Evolutionary conservation across 2,888 invertebrate species (phyloP), one percentile per base, ranked within the genome.

Genomic region (Malacosoma neustria): DNA sequence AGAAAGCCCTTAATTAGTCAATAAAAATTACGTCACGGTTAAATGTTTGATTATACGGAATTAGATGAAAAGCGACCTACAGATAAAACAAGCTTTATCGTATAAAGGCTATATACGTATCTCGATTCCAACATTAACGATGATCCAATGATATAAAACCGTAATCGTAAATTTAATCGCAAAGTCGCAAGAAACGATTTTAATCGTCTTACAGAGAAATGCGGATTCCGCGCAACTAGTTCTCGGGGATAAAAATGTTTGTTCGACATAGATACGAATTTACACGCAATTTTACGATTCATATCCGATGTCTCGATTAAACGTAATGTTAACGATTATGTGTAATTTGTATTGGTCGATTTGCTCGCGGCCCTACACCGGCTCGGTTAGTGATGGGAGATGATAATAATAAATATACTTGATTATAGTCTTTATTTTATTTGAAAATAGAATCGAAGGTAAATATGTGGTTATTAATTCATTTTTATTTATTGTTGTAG

Each of bases 181-280:
- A 48, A 47, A 36, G 48, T 50, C 41, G 39, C 49, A 44, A 37
- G 47, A 49, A 46, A 46, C 45, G 47, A 52, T 50, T 51, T 47
- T 47, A 50, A 57, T 53, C 45, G 49, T 46, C 49, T 46, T 51
- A 69, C 61, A 50, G 57, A 57, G 76, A 71, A 72, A 63, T 74
- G 57, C 62, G 48, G 62, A 59, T 57, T 63, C 49, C 51, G 38
- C 60, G 46, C 36, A 66, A 67, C 66, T 62, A 65, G 67, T 60
- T 61, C 49, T 44, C 30, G 33, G 39, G 45, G 48, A 58, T 34
- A 22, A 22, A 22, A 22, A 22, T 22, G 9, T 22, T 22, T 22
- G 22, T 22, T 22, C 22, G 22, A 22, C 22, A 22, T 9, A 22
- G 22, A 22, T 22, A 22, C 22, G 22, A 22, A 22, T 22, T 22